Conservation (phyloP, 2,113 vertebrate species). For the Helogale parvula region DNA sequence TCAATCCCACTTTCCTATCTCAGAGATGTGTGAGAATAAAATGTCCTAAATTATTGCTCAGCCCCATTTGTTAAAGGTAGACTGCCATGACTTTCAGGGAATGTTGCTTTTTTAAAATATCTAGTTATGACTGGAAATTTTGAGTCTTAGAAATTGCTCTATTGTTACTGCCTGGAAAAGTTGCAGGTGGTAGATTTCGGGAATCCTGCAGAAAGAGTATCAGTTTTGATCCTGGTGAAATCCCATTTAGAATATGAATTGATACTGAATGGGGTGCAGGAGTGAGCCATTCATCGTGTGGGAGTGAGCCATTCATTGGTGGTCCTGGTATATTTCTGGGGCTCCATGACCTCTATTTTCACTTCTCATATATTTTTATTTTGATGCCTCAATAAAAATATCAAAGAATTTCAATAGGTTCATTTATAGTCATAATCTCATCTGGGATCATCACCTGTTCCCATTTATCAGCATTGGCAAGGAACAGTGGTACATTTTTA, state of each 20-base stretch:
- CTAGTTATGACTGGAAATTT: background rate
- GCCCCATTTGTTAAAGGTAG: background rate
- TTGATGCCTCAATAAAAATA: slow-evolving; percentile 51
- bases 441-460: slow-evolving; percentile 67
- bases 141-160: slow-evolving; percentile 2
- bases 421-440: slow-evolving; percentile 63
- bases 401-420: slow-evolving; percentile 52
- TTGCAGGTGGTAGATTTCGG: background rate
- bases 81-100: background rate
- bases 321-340: background rate
- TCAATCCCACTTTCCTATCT: background rate
- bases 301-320: background rate
- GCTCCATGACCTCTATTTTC: background rate
- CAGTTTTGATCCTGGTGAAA: background rate
- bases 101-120: background rate
- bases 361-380: slow-evolving; percentile 47
- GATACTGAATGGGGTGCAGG: background rate
- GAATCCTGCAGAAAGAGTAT: background rate
- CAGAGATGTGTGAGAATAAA: background rate
- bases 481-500: slow-evolving; percentile 68
- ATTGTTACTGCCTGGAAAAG: background rate
- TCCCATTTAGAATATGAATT: background rate
- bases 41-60: background rate
- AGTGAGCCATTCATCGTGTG: background rate
- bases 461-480: slow-evolving; percentile 67